Evolutionary conservation across 2,888 invertebrate genomes (phyloP).

Genomic region (Drosophila histrio): DNA sequence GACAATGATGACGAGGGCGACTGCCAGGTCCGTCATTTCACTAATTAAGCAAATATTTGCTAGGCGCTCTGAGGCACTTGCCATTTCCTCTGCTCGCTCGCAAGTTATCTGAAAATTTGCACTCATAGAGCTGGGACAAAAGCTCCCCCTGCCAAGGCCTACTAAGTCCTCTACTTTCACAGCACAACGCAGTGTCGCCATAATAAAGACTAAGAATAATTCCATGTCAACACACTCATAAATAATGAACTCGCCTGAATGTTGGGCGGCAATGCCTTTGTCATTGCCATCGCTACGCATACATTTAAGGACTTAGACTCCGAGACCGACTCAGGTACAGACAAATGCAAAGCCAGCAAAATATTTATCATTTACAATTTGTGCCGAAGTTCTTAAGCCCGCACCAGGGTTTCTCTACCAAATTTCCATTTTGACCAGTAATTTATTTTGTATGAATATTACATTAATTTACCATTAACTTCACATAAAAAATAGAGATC

Average conservation of each 20-base stretch:
- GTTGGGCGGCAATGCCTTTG: constrained; percentile 49
- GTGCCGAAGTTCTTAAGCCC: background rate
- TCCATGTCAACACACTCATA: constrained; percentile 81
- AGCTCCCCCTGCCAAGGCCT: constrained; percentile 19
- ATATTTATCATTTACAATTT: constrained; percentile 71
- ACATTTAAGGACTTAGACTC: constrained; percentile 55
- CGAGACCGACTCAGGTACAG: constrained; percentile 14
- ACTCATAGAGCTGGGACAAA: constrained; percentile 38
- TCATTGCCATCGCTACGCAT: constrained; percentile 63
- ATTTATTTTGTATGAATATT: background rate
- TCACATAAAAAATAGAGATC: background rate
- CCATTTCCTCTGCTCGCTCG: constrained; percentile 9
- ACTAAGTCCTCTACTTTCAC: constrained; percentile 40
- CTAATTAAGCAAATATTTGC: constrained; percentile 80
- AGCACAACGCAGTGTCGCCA: constrained; percentile 37
- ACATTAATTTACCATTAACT: background rate
- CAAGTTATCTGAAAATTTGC: constrained; percentile 72
- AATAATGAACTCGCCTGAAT: constrained; percentile 75
- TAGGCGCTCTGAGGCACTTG: constrained; percentile 23
- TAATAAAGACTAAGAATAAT: constrained; percentile 79
- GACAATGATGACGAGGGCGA: constrained; percentile 22
- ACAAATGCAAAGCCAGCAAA: constrained; percentile 59
- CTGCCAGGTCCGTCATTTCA: constrained; percentile 61
- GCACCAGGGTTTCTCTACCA: background rate
- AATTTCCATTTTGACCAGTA: background rate